Conservation (phyloP, 1,140 invertebrate genomes). For the Chironomus tepperi region DNA sequence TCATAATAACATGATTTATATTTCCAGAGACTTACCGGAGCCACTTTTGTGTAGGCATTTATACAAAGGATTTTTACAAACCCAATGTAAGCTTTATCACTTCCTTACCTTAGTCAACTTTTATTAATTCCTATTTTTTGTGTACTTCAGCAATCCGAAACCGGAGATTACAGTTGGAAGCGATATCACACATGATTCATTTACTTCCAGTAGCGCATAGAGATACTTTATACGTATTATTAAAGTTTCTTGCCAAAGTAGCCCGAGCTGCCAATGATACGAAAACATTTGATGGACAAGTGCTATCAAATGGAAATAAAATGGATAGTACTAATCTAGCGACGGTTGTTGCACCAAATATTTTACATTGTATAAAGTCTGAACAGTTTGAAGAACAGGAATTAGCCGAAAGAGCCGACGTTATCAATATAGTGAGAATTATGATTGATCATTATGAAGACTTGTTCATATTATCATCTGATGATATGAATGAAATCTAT, state of each 20-base stretch:
- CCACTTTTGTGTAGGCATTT: conserved; percentile 81
- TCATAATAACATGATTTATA: background rate
- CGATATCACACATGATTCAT: conserved; percentile 72
- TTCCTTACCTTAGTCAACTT: background rate
- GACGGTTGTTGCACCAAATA: conserved; percentile 88
- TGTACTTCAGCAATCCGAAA: conserved; percentile 61
- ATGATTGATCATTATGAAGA: conserved; percentile 71
- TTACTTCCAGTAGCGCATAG: conserved; percentile 76
- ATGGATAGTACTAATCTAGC: conserved; percentile 89
- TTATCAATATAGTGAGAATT: conserved; percentile 76
- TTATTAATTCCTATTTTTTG: background rate
- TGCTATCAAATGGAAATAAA: conserved; percentile 61
- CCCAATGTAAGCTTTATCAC: conserved; percentile 70
- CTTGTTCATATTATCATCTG: conserved; percentile 68
- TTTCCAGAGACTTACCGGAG: conserved; percentile 74
- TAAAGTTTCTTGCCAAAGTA: conserved; percentile 72
- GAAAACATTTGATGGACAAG: conserved; percentile 28
- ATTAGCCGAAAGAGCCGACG: conserved; percentile 70
- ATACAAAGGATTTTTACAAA: conserved; percentile 81
- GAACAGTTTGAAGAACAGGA: conserved; percentile 42
- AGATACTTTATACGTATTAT: conserved; percentile 74
- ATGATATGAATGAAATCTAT: conserved; percentile 76
- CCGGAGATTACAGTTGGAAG: conserved; percentile 68
- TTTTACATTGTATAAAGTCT: conserved; percentile 68
- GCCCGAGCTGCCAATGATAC: conserved; percentile 45